Evolutionary conservation across 2,797 vertebrate species (phyloP).

Genomic region (Falco biarmicus): DNA sequence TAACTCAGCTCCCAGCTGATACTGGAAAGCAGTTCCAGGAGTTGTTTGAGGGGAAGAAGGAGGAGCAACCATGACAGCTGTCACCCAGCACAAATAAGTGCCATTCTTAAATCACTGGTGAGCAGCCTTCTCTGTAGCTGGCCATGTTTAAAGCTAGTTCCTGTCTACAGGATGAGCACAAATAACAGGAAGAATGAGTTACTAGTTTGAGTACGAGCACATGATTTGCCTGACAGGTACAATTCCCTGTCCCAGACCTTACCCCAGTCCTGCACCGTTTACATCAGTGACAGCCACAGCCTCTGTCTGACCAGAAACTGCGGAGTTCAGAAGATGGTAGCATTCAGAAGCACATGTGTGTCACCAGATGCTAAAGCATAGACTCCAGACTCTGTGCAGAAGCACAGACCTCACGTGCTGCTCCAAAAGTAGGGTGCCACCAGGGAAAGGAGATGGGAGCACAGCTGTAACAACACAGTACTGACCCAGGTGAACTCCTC

Average conservation of each 20-base stretch:
- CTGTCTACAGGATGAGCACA: background rate
- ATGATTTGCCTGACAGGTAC: background rate
- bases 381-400: background rate
- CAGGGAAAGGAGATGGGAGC: background rate
- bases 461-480: background rate
- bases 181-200: background rate
- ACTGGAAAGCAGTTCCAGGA: background rate
- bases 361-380: background rate
- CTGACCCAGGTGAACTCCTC: background rate
- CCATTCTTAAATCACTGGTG: background rate
- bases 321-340: background rate
- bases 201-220: background rate
- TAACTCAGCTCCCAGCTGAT: background rate
- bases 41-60: background rate
- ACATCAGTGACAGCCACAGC: background rate
- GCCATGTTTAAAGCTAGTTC: background rate
- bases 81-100: background rate
- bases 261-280: background rate
- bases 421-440: background rate
- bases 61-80: background rate
- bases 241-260: background rate
- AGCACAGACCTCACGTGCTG: background rate
- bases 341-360: fast-evolving
- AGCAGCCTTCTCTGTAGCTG: background rate
- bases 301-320: background rate